These are phyloP conservation scores for Nysson spinosus DNA, from an alignment of 2,888 invertebrate genomes.

Conservation along the genomic window DNA sequence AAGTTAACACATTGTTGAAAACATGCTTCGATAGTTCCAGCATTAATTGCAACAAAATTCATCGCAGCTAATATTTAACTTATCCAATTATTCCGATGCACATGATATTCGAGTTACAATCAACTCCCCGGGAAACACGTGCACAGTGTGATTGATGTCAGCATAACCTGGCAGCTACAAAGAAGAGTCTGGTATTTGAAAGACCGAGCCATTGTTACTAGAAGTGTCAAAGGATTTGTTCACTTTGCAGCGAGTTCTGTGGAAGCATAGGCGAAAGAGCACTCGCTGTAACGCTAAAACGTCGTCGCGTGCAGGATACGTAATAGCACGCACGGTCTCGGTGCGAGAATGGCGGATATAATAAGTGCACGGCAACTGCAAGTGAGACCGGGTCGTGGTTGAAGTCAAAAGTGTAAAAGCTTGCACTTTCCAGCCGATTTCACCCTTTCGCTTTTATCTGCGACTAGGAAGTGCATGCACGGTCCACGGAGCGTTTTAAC, in stretches of 20 bases:
- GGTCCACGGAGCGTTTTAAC: conserved; percentile 52
- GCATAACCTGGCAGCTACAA: neutral
- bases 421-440: conserved; percentile 59
- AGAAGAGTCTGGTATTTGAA: conserved; percentile 8
- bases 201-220: conserved; percentile 7
- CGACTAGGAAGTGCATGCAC: conserved; percentile 45
- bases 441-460: conserved; percentile 60
- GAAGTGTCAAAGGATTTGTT: conserved; percentile 32
- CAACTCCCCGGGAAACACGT: no score
- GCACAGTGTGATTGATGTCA: no score
- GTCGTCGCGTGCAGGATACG: conserved; percentile 37
- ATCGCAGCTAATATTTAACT: no score
- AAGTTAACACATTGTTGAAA: no score
- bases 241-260: no score
- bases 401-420: conserved; percentile 64
- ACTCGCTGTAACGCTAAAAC: conserved; percentile 14
- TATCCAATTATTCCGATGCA: no score
- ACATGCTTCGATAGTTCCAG: no score
- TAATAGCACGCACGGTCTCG: conserved; percentile 24
- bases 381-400: conserved; percentile 23
- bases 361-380: conserved; percentile 38
- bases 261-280: no score
- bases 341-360: conserved; percentile 32
- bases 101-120: no score
- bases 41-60: no score